Evolutionary conservation across 2,113 vertebrate genomes (phyloP).

Genomic region (Leucopternis melanops): DNA sequence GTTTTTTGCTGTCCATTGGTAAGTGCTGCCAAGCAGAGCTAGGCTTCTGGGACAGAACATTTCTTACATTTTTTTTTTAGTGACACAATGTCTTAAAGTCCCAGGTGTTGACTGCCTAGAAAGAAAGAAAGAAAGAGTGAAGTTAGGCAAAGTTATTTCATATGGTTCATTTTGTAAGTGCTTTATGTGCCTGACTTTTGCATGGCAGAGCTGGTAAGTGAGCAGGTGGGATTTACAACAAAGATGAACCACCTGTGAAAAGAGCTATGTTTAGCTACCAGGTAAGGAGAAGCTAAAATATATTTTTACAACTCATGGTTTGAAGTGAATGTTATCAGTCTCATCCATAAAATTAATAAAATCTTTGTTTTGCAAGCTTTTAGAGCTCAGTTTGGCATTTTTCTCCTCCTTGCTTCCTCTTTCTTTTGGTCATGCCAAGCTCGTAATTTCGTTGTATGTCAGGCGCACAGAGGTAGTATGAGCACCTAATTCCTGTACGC

Average conservation of each 20-base stretch:
- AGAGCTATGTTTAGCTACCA: neutral
- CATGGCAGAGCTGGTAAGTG: neutral
- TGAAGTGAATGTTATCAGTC: neutral
- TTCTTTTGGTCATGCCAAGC: neutral
- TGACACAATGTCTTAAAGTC: neutral
- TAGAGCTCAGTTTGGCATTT: neutral
- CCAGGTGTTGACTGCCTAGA: neutral
- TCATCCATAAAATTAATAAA: neutral
- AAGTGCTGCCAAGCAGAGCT: slow-evolving; percentile 5
- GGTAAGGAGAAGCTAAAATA: neutral
- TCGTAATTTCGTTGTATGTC: neutral
- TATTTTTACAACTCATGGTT: neutral
- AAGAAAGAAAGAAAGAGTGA: neutral
- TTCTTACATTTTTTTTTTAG: slow-evolving; percentile 19
- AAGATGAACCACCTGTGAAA: neutral
- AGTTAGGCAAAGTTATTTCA: neutral
- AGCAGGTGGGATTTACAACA: neutral
- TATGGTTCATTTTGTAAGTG: neutral
- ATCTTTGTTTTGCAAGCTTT: neutral
- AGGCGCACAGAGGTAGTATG: neutral
- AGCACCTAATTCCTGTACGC: neutral
- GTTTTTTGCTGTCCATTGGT: neutral
- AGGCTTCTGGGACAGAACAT: neutral
- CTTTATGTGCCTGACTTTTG: neutral
- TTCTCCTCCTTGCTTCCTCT: neutral